Evolutionary conservation across 1,140 invertebrate species (phyloP).

Genomic region (Drosophila athabasca): DNA sequence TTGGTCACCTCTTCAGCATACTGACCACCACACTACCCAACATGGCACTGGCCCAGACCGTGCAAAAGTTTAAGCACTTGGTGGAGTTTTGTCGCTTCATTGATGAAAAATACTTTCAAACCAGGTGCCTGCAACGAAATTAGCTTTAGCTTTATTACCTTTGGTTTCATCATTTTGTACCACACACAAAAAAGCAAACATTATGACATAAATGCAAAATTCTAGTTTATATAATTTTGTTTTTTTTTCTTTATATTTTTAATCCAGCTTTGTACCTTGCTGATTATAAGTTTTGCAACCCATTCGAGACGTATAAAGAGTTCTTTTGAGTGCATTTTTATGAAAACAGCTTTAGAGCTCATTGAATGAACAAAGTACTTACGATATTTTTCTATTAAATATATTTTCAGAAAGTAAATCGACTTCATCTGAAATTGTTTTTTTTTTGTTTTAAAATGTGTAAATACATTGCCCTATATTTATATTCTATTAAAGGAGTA

Average conservation of each 20-base stretch:
- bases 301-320: no score
- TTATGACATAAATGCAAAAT: constrained; percentile 5
- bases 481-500: background rate
- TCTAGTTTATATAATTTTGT: constrained; percentile 4
- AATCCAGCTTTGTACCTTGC: constrained; percentile 1
- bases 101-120: constrained; percentile 90
- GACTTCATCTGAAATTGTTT: background rate
- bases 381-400: background rate
- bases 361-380: background rate
- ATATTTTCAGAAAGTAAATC: constrained; percentile 26
- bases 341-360: background rate
- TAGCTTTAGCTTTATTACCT: background rate
- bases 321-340: no score
- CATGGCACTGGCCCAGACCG: constrained; percentile 88
- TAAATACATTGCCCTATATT: constrained; percentile 1
- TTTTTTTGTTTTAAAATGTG: background rate
- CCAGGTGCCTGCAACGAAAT: constrained; percentile 56
- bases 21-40: constrained; percentile 93
- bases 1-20: constrained; percentile 97
- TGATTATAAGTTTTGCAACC: background rate
- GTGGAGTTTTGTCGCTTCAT: constrained; percentile 90
- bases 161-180: no score
- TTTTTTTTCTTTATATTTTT: background rate
- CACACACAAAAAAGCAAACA: no score
- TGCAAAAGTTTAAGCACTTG: constrained; percentile 89